phyloP scores from a whole-genome alignment of 2,797 vertebrate genomes.

The Echeneis naucrates region DNA sequence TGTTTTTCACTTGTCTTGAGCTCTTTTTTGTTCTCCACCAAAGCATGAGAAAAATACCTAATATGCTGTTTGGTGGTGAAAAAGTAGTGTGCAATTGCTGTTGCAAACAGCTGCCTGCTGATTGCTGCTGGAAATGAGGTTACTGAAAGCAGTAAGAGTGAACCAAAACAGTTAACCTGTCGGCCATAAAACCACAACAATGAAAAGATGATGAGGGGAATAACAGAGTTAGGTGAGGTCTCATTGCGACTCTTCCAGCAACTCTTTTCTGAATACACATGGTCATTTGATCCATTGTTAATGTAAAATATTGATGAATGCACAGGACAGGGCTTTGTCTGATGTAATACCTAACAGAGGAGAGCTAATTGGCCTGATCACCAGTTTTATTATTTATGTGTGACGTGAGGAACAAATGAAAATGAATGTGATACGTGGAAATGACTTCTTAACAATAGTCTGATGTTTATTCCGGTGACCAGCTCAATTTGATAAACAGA shows the following conservation, averaged over 20 bases:
- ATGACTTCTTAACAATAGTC: background rate
- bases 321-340: background rate
- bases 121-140: slow-evolving; percentile 6
- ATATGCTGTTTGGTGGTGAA: slow-evolving; percentile 7
- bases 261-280: background rate
- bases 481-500: slow-evolving; percentile 10
- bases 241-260: too few relatives aligned
- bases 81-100: background rate
- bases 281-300: background rate
- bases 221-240: background rate
- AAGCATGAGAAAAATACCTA: background rate
- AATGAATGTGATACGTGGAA: too few relatives aligned
- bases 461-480: slow-evolving; percentile 6
- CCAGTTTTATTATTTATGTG: background rate
- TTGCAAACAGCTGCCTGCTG: background rate
- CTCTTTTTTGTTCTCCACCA: slow-evolving; percentile 5
- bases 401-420: too few relatives aligned
- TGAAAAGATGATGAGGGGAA: background rate
- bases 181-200: background rate
- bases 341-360: background rate
- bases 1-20: background rate
- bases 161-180: slow-evolving; percentile 4
- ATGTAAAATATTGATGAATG: background rate
- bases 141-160: background rate
- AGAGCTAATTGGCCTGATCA: background rate